Evolutionary conservation across 2,113 vertebrate genomes (phyloP), one percentile per base, ranked within the genome.

Genomic region (Sprattus sprattus): DNA sequence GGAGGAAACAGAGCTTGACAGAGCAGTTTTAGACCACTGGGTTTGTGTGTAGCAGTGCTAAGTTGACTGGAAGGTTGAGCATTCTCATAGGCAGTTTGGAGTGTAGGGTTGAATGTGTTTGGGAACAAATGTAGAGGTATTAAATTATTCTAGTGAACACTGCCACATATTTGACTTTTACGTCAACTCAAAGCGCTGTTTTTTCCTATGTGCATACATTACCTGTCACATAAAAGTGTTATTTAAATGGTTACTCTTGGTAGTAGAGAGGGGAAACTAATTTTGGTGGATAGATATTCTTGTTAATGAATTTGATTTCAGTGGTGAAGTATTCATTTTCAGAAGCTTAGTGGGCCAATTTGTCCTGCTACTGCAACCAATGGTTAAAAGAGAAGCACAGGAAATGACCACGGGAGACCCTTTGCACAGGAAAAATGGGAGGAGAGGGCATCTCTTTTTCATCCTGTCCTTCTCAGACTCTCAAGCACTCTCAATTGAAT

Each of bases 341-440:
- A 15, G 10, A 39, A 3, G 13, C 71, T 44, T 16, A 78, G 71
- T 13, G 71, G 39, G 28, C 28, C 28, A 15, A 9, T 78, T 4
- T 32, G 13, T 78, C 25, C 28, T 39, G 11, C 25, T 13, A 32
- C 28, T 78, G 71, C 71, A 39, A 78, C 71, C 28, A 75, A 75
- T 75, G 71, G 67, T 75, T 75, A 1, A 75, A 75, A 39, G 28
- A 78, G 71, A 16, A n/a, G 45, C 5, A 80, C 49, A 87, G 86
- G 83, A 89, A 88, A 88, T 85, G 64, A 67, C 52, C 84, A 25
- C 57, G 15, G 44, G 18, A 46, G 81, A 45, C 81, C 67, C 84
- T 22, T 54, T 18, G 60, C 45, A 81, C 46, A 44, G 86, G 81
- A 94, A 91, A 93, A 93, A 92, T 39, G 88, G 82, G 87, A 92